Conservation (phyloP, 1,140 invertebrate genomes). For the Bombus turneri region DNA sequence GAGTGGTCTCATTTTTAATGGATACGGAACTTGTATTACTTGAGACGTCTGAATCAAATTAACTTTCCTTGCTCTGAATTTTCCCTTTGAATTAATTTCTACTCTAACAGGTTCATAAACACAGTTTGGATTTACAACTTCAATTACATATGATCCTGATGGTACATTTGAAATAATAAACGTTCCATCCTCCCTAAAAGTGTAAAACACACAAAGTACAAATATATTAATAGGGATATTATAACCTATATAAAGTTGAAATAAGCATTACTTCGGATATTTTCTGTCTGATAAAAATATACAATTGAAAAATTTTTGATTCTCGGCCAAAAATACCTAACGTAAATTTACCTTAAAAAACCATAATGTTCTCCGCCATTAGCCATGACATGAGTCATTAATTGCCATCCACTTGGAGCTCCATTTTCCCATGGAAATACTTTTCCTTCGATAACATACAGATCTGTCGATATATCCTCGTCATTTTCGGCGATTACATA, state of each 20-base stretch:
- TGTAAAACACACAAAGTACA: background rate
- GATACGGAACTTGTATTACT: conserved; percentile 94
- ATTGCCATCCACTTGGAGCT: conserved; percentile 87
- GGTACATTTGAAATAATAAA: conserved; percentile 95
- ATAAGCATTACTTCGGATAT: background rate
- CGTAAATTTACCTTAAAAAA: conserved; percentile 86
- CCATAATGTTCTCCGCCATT: conserved; percentile 94
- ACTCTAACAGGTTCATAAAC: conserved; percentile 96
- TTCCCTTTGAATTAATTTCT: conserved; percentile 98
- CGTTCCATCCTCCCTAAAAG: conserved; percentile 92
- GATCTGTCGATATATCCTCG: conserved; percentile 84
- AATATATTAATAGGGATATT: background rate
- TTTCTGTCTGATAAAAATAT: background rate
- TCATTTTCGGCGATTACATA: conserved; percentile 78
- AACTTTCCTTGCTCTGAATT: conserved; percentile 96
- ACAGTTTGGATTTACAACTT: conserved; percentile 95
- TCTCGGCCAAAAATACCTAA: no score
- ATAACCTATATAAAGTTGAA: background rate
- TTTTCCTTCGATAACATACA: conserved; percentile 91
- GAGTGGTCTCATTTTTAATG: conserved; percentile 92
- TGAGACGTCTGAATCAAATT: conserved; percentile 96
- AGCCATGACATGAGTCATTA: conserved; percentile 90
- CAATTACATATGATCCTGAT: conserved; percentile 97
- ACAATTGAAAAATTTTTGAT: background rate
- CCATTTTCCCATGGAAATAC: conserved; percentile 88